A percentile compares a stretch with the other conserved stretches of the same genome.
Conservation (phyloP, 2,113 vertebrate species). For the Eulemur rufifrons region DNA sequence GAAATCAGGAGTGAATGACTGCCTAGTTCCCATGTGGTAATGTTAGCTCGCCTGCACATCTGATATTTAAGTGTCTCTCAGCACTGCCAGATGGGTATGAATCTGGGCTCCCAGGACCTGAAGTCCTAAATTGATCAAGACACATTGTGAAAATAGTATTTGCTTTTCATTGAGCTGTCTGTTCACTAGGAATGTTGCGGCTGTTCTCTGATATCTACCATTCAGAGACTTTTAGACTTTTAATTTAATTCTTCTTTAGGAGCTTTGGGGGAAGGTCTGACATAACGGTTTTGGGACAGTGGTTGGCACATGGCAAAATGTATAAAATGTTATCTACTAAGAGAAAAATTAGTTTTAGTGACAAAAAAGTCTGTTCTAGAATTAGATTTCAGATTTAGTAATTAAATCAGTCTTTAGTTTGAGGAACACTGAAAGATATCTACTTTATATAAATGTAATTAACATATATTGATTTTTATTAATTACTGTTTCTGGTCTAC, state of each 20-base stretch:
- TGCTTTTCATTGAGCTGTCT: constrained; percentile 60
- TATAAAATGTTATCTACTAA: constrained; percentile 29
- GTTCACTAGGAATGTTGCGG: constrained; percentile 24
- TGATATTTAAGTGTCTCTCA: constrained; percentile 72
- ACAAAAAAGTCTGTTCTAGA: constrained; percentile 52
- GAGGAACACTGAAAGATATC: not conserved
- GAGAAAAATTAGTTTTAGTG: constrained; percentile 49
- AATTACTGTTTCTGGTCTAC: constrained; percentile 56
- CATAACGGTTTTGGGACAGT: constrained; percentile 49
- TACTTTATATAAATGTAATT: constrained; percentile 37
- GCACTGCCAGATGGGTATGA: constrained; percentile 71
- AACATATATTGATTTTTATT: constrained; percentile 46
- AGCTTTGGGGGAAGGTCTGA: not conserved
- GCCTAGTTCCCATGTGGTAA: not conserved
- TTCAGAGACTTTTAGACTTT: constrained; percentile 60
- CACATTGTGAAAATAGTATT: constrained; percentile 71
- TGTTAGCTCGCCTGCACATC: constrained; percentile 56
- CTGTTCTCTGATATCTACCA: constrained; percentile 46
- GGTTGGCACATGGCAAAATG: constrained; percentile 60
- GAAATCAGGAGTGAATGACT: constrained; percentile 59
- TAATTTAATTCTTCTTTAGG: constrained; percentile 42
- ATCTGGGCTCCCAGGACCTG: constrained; percentile 66
- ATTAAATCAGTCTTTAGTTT: constrained; percentile 59
- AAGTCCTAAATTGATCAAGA: constrained; percentile 77
- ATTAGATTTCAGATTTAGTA: constrained; percentile 59